phyloP scores from a whole-genome alignment of 2,888 invertebrate genomes.

The Siphlonurus alternatus region DNA sequence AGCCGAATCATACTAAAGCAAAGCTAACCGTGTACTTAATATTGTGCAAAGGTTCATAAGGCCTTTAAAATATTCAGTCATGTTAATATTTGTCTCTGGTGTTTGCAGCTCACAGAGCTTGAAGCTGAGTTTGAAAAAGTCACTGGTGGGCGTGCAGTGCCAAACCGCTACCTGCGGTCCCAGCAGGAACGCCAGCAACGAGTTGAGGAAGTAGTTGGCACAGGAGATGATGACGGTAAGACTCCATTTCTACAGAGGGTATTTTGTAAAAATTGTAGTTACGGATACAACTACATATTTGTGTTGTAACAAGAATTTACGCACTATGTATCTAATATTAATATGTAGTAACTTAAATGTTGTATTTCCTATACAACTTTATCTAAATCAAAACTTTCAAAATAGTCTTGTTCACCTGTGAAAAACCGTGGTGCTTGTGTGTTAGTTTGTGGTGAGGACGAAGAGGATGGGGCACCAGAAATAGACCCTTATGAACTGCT shows the following conservation, averaged over 20 bases:
- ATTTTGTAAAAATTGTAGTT: constrained; percentile 27
- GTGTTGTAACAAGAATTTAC: neutral
- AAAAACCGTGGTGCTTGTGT: neutral
- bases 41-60: no score
- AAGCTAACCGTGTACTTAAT: no score
- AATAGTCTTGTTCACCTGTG: neutral
- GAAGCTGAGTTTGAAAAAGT: constrained; percentile 73
- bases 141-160: constrained; percentile 43
- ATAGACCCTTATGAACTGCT: constrained; percentile 83
- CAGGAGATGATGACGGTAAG: constrained; percentile 32
- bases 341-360: no score
- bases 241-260: constrained; percentile 4
- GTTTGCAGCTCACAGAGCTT: constrained; percentile 53
- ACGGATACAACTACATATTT: neutral
- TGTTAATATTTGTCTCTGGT: neutral
- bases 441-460: constrained; percentile 35
- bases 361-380: no score
- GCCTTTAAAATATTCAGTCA: neutral
- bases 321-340: no score
- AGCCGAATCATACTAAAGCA: no score
- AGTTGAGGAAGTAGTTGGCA: constrained; percentile 31
- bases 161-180: constrained; percentile 59
- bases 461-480: constrained; percentile 29
- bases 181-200: constrained; percentile 55
- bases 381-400: neutral